Percentiles rank a stretch among this genome's conserved stretches.
These are phyloP conservation scores for Xyrauchen texanus DNA, from an alignment of 2,113 vertebrate species.

Conservation along the genomic window DNA sequence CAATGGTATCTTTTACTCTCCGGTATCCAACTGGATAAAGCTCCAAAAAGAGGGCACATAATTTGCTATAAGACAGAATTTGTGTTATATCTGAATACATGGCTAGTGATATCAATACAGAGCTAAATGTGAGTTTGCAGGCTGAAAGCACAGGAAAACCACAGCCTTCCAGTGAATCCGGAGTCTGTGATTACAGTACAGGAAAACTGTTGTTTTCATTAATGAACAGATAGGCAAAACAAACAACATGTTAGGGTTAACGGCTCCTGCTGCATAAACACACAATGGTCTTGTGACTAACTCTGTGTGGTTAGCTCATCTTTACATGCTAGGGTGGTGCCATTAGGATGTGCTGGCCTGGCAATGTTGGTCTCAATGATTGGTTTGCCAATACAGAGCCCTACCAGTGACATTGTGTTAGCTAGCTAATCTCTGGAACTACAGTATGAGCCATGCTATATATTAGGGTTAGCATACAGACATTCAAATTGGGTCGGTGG, in stretches of 20 bases:
- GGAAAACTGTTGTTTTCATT: slow-evolving; percentile 58
- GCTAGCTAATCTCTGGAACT: too few relatives aligned
- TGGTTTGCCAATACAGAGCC: background rate
- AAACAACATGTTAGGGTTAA: slow-evolving; percentile 58
- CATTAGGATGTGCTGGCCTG: background rate
- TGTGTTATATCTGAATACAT: background rate
- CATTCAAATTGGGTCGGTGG: too few relatives aligned
- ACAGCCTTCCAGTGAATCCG: slow-evolving; percentile 44
- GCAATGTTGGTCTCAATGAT: background rate
- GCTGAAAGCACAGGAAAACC: slow-evolving; percentile 52
- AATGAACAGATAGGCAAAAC: slow-evolving; percentile 64
- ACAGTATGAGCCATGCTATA: too few relatives aligned
- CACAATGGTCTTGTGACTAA: slow-evolving; percentile 53
- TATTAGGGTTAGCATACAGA: too few relatives aligned
- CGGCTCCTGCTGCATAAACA: slow-evolving; percentile 24
- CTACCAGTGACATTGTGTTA: too few relatives aligned
- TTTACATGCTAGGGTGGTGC: too few relatives aligned
- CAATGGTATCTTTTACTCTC: slow-evolving; percentile 16
- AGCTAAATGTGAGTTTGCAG: slow-evolving; percentile 17
- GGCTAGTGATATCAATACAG: background rate
- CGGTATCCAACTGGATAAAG: background rate
- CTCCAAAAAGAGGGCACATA: background rate
- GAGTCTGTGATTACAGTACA: slow-evolving; percentile 64
- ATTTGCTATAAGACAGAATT: background rate
- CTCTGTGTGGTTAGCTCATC: slow-evolving; percentile 22